These are phyloP conservation scores for Dolomedes plantarius DNA, from an alignment of 2,888 invertebrate genomes.

Conservation along the genomic window DNA sequence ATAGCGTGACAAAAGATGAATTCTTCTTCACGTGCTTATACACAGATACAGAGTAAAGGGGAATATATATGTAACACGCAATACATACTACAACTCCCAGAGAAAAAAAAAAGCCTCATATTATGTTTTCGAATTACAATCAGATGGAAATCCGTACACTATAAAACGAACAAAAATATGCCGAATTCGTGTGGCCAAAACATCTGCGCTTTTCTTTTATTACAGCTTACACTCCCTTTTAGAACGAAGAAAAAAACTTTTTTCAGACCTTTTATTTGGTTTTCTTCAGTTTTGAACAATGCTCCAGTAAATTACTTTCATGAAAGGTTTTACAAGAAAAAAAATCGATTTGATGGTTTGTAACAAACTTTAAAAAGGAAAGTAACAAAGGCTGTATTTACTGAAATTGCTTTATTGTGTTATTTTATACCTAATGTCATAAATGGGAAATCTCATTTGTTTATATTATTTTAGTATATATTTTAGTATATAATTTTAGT, in stretches of 20 bases:
- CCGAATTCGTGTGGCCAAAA: slow-evolving; percentile 30
- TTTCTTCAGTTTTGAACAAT: not conserved
- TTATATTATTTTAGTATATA: too few relatives aligned
- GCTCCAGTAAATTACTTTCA: not conserved
- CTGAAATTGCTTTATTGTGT: too few relatives aligned
- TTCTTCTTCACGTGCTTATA: not conserved
- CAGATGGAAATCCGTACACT: slow-evolving; percentile 40
- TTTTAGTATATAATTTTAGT: too few relatives aligned
- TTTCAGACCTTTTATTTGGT: not conserved
- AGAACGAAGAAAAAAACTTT: not conserved
- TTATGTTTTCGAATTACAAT: slow-evolving; percentile 59
- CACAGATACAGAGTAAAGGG: not conserved
- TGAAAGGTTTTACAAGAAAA: not conserved
- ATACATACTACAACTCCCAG: slow-evolving; percentile 28
- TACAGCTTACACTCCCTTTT: not conserved
- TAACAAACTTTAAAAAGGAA: not conserved
- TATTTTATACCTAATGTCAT: too few relatives aligned
- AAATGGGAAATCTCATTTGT: too few relatives aligned
- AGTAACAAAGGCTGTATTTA: too few relatives aligned
- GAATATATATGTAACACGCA: slow-evolving; percentile 43
- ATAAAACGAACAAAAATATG: slow-evolving; percentile 20
- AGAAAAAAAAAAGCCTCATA: slow-evolving; percentile 58
- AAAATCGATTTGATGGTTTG: not conserved
- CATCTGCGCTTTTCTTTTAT: not conserved
- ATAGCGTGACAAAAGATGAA: not conserved